Conservation (phyloP, 2,113 vertebrate genomes). For the Phocoena sinus region DNA sequence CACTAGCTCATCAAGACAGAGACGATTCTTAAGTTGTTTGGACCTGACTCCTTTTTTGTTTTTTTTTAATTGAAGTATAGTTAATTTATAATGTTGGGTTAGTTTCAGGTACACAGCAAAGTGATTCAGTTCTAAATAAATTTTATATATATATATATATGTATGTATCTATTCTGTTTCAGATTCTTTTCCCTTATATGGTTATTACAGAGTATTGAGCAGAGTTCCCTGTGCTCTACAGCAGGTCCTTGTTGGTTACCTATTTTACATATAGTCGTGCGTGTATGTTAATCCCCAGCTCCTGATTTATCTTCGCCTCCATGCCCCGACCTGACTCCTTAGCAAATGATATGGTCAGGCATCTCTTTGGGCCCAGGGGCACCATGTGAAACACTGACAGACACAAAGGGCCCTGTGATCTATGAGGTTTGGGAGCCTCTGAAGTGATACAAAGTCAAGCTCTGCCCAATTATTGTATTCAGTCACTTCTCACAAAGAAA, state of each 20-base stretch:
- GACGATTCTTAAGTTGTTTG: not conserved
- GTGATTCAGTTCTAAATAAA: not conserved
- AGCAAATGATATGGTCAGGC: not conserved
- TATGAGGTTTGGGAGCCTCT: not conserved
- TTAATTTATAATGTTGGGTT: not conserved
- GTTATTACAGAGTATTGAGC: not conserved
- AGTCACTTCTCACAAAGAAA: not conserved
- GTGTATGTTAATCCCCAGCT: not conserved
- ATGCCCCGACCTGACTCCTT: not conserved
- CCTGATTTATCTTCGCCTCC: not conserved
- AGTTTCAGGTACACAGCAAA: not conserved
- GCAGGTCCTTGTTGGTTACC: not conserved
- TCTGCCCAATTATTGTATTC: not conserved
- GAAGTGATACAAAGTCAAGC: not conserved
- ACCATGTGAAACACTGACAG: rapidly evolving
- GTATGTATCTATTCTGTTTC: not conserved
- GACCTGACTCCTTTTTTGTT: too few relatives aligned
- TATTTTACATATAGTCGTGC: not conserved
- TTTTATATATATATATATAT: too few relatives aligned
- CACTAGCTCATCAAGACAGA: not conserved
- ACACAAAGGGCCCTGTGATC: not conserved
- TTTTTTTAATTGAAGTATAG: too few relatives aligned
- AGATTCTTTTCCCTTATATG: not conserved
- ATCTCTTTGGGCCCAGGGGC: not conserved
- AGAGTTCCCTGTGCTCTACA: not conserved